phyloP scores from a whole-genome alignment of 2,888 invertebrate species.

The Exephanes ischioxanthus region DNA sequence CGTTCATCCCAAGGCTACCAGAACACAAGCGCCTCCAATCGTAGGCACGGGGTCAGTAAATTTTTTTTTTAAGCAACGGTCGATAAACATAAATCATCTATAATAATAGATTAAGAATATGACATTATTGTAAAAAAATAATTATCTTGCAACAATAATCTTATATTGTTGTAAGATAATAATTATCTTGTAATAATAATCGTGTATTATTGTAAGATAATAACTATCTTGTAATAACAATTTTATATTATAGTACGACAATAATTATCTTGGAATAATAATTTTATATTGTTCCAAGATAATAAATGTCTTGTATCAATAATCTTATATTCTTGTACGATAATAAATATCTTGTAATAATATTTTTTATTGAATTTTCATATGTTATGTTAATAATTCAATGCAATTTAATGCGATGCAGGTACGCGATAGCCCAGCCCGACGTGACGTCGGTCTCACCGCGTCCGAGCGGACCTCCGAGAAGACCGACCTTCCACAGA shows the following conservation, averaged over 20 bases:
- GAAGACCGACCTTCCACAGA: slow-evolving; percentile 87
- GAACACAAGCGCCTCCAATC: slow-evolving; percentile 83
- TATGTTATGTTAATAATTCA: slow-evolving; percentile 41
- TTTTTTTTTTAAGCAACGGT: slow-evolving; percentile 6
- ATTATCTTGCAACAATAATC: too few relatives aligned
- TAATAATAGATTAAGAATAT: not conserved
- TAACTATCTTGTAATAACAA: too few relatives aligned
- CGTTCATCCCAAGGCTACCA: slow-evolving; percentile 81
- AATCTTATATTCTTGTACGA: not conserved
- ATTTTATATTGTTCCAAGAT: too few relatives aligned
- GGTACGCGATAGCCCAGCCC: slow-evolving; percentile 89
- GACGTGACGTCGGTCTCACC: slow-evolving; percentile 84
- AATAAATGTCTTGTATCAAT: too few relatives aligned
- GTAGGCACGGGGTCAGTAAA: slow-evolving; percentile 88
- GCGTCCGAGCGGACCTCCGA: slow-evolving; percentile 82
- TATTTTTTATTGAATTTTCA: slow-evolving; percentile 26
- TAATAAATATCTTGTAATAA: not conserved
- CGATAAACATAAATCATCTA: slow-evolving; percentile 16
- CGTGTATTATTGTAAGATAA: too few relatives aligned
- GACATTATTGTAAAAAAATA: too few relatives aligned
- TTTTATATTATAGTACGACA: too few relatives aligned
- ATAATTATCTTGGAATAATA: not conserved
- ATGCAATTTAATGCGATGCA: slow-evolving; percentile 80
- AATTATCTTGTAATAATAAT: not conserved
- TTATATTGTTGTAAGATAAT: too few relatives aligned